Base-by-base conservation (phyloP, 2,113 vertebrate species). In the Calonectris borealis region DNA sequence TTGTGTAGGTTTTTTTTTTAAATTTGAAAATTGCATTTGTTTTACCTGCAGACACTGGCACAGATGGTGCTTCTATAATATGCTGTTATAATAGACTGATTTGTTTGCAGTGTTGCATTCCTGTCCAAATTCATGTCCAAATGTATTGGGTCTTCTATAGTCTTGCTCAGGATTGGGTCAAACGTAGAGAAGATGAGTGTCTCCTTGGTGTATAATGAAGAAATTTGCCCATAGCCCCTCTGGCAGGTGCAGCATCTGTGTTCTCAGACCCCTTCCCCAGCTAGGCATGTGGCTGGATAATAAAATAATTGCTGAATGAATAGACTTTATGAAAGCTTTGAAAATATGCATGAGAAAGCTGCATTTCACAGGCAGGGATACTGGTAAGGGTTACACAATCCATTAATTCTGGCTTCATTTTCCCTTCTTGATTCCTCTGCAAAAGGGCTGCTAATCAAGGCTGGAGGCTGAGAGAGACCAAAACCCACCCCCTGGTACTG, bases 11-110 rank as follows among this genome's bases (percentile, higher is more conserved):
- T 44, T 22, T 64, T 16, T 49, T 83, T 91, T 88, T 57, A 38
- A 26, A 76, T 90, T 76, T 85, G 42, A 84, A 96, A 94, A 94
- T 69, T 83, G 42, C 72, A 44, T 93, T 97, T 90, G 55, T 88
- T 95, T 92, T 94, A 97, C 95, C 97, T 97, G 94, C 76, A 96
- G 91, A 91, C 84, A 85, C 58, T 72, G 77, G 77, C 92, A 97
- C 96, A 97, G 94, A 97, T 97, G 97, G 93, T 84, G 46, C 46
- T 92, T 90, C 77, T 87, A 51, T 69, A 94, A 80, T 93, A 92
- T 52, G 66, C 85, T 80, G 68, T 66, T 87, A 38, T 79, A 95
- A 96, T 79, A 60, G 29, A 82, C 87, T 73, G 68, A 73, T 91
- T 90, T 88, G 84, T 91, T 91, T 92, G 85, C 58, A 86, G 55